Evolutionary conservation across 2,888 invertebrate genomes (phyloP).

Genomic region (Agriopis aurantiaria): DNA sequence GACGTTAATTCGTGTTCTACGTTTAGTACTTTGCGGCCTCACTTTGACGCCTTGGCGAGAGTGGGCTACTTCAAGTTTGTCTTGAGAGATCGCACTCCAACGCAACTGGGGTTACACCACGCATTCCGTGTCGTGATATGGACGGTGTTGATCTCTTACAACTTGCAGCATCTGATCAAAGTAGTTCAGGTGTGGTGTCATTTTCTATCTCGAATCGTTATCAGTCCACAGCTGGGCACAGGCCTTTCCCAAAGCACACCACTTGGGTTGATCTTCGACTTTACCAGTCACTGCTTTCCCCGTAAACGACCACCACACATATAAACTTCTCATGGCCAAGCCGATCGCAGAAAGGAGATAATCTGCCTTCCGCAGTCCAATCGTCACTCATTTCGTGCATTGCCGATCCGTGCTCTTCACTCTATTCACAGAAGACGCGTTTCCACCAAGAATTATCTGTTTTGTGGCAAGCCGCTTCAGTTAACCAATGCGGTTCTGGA

Average conservation of each 20-base stretch:
- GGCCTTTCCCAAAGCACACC: neutral
- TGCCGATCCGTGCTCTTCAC: too few species aligned
- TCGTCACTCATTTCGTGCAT: neutral
- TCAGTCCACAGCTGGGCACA: neutral
- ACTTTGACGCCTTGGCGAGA: conserved; percentile 67
- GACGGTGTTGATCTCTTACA: conserved; percentile 62
- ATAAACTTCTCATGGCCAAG: too few species aligned
- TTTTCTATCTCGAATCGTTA: neutral
- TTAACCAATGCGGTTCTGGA: neutral
- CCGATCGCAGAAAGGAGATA: neutral
- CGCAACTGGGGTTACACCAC: conserved; percentile 55
- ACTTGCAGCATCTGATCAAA: conserved; percentile 69
- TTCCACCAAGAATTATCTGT: neutral
- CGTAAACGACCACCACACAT: too few species aligned
- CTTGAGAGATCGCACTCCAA: conserved; percentile 48
- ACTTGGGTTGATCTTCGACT: neutral
- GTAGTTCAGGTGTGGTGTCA: conserved; percentile 63
- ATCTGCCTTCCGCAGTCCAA: neutral
- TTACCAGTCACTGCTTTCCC: neutral
- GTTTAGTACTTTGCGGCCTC: conserved; percentile 64
- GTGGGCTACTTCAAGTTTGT: conserved; percentile 72
- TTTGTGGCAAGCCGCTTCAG: neutral
- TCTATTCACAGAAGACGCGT: too few species aligned
- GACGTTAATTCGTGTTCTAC: conserved; percentile 42
- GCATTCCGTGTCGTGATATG: conserved; percentile 58